Percentiles rank a stretch among this genome's conserved stretches.
phyloP scores from a whole-genome alignment of 2,797 vertebrate genomes.

The Acrossocheilus fasciatus region DNA sequence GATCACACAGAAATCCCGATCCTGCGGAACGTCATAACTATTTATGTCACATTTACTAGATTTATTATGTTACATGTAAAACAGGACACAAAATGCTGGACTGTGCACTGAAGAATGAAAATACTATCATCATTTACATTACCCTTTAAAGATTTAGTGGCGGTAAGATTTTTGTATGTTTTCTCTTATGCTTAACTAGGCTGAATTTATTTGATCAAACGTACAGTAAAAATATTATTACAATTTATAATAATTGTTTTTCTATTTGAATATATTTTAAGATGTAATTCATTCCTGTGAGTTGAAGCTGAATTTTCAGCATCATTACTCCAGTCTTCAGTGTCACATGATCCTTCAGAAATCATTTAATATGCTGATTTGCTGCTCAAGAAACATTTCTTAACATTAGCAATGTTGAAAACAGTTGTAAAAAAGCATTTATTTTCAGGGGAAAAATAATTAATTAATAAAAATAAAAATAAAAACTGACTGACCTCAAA shows the following conservation, averaged over 20 bases:
- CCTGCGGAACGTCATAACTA: conserved; percentile 70
- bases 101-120: background rate
- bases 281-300: background rate
- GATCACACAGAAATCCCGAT: conserved; percentile 86
- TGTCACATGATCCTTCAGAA: background rate
- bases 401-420: background rate
- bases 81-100: background rate
- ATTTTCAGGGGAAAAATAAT: background rate
- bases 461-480: too few relatives aligned
- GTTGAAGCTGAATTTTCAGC: background rate
- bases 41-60: background rate
- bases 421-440: background rate
- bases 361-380: background rate
- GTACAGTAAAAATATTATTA: background rate
- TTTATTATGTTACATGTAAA: background rate
- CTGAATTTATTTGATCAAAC: background rate
- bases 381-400: background rate
- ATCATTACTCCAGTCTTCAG: background rate
- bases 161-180: background rate
- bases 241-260: background rate
- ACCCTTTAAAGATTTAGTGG: background rate
- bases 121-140: background rate
- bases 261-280: background rate
- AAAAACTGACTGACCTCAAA: background rate
- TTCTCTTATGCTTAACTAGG: background rate